Evolutionary conservation across 2,888 invertebrate species (phyloP), one percentile per base, ranked within the genome.

Genomic region (Mythimna lalbum): DNA sequence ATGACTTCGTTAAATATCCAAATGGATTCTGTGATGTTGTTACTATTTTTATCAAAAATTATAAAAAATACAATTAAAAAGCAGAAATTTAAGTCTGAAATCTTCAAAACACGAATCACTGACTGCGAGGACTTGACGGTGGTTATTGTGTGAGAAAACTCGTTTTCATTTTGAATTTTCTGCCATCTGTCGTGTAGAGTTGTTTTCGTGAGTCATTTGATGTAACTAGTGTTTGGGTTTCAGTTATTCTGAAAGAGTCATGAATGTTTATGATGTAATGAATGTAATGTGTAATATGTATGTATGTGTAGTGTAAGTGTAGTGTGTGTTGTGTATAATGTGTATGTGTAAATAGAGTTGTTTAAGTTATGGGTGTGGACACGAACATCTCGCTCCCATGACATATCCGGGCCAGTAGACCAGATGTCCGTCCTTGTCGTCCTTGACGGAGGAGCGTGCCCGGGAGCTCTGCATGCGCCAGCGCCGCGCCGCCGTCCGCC

Each of bases 371-470:
- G 93, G 83, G 90, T 96, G 97, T 97, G 98, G 97, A 98, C 98
- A 98, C 98, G 98, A 98, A 98, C 99, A 99, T 99, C 99, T 98
- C 97, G 98, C 98, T 98, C 99, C 98, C 96, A 99, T 98, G 97
- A 99, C 97, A 97, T 99, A 99, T 97, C 99, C 99, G 97, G 98
- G 98, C 97, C 98, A 98, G 98, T 99, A 99, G 96, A 99, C 98
- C 97, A 99, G 99, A 97, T 99, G 99, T 96, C 99, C 99, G 96
- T 99, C 99, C 97, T 98, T 98, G 97, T 99, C 99, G 97, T 99
- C 99, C 97, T 99, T 98, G 96, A 99, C 98, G 96, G 98, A 98
- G 96, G 99, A 98, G 95, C 96, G 95, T 94, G 98, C 97, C 94
- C 97, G 97, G 96, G 98, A 98, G 97, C 97, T 98, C 98, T 98